These are phyloP conservation scores for Damaliscus lunatus DNA, from an alignment of 2,113 vertebrate species.

Conservation along the genomic window DNA sequence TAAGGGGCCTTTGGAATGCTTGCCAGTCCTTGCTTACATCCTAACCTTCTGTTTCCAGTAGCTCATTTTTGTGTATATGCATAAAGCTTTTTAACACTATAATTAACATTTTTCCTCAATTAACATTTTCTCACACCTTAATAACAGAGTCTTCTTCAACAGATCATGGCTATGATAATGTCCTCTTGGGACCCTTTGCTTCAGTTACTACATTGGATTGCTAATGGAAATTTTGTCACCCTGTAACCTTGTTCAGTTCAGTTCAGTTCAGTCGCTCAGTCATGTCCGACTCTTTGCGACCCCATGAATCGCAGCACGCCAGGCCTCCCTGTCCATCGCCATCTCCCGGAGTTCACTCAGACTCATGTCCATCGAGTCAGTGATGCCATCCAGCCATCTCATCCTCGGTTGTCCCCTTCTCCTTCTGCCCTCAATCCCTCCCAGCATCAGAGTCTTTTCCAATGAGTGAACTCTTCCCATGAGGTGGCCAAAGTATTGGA, in stretches of 20 bases:
- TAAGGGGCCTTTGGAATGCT: neutral
- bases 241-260: neutral
- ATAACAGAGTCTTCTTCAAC: neutral
- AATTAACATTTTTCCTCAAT: neutral
- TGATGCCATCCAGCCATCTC: too few relatives aligned
- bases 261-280: too few relatives aligned
- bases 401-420: too few relatives aligned
- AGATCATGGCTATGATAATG: neutral
- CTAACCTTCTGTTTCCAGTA: neutral
- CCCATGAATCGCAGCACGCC: too few relatives aligned
- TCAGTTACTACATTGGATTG: neutral
- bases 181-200: conserved; percentile 10
- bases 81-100: neutral
- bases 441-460: too few relatives aligned
- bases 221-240: conserved; percentile 35
- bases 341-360: too few relatives aligned
- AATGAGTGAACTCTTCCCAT: too few relatives aligned
- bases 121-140: neutral
- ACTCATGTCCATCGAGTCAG: too few relatives aligned
- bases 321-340: too few relatives aligned
- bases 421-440: too few relatives aligned
- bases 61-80: neutral
- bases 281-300: too few relatives aligned
- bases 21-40: neutral
- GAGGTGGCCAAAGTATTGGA: too few relatives aligned